Conservation (phyloP, 1,140 invertebrate species). For the Delia radicum region DNA sequence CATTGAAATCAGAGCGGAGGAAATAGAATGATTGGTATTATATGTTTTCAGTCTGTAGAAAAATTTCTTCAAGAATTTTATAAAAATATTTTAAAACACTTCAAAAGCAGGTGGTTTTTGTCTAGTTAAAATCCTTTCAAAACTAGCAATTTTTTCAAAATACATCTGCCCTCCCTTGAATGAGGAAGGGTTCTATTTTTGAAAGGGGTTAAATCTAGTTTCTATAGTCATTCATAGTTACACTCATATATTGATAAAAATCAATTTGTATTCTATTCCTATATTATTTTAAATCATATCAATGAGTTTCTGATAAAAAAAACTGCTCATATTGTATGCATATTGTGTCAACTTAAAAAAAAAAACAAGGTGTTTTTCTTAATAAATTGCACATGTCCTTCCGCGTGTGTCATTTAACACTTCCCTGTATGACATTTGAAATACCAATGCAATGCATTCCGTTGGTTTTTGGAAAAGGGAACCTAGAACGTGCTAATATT, state of each 20-base stretch:
- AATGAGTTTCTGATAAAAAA: not conserved
- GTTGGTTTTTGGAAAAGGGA: not conserved
- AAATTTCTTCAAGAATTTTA: too few species aligned
- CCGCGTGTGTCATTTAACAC: constrained; percentile 12
- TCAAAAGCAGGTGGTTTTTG: too few species aligned
- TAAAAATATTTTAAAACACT: too few species aligned
- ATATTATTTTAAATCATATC: not conserved
- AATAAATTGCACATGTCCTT: constrained; percentile 15
- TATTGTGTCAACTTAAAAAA: not conserved
- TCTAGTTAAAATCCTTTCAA: too few species aligned
- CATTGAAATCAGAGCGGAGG: too few species aligned
- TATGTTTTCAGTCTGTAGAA: too few species aligned
- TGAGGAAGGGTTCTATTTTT: not conserved
- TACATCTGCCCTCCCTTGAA: not conserved
- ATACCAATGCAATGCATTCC: not conserved
- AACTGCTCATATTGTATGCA: constrained; percentile 7
- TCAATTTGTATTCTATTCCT: constrained; percentile 4
- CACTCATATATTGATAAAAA: constrained; percentile 10
- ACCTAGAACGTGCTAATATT: constrained; percentile 19
- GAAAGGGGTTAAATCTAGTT: not conserved
- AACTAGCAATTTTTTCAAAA: not conserved
- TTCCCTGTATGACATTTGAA: not conserved
- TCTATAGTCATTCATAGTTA: not conserved
- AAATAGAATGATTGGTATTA: too few species aligned
- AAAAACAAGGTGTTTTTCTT: constrained; percentile 13